Percentiles rank a stretch among this genome's conserved stretches.
phyloP scores from a whole-genome alignment of 2,113 vertebrate genomes.

The Dryoscopus gambensis region DNA sequence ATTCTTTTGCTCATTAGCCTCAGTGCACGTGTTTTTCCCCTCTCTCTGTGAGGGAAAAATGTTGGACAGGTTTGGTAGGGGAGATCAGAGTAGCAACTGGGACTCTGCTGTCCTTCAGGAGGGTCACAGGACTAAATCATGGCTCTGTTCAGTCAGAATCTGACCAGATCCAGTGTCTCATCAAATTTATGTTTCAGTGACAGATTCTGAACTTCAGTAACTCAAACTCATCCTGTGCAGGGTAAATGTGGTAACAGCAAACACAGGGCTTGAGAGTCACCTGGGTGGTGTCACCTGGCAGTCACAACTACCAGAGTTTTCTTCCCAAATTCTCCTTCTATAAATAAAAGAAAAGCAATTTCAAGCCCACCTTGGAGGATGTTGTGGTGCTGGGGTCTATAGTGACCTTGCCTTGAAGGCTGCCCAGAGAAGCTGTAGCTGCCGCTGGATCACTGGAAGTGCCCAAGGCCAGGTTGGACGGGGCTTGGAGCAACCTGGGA shows the following conservation, averaged over 20 bases:
- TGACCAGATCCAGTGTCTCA: neutral
- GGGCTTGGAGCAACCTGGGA: neutral
- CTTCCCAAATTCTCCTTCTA: neutral
- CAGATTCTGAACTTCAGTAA: neutral
- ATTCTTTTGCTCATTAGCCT: neutral
- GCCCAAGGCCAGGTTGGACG: neutral
- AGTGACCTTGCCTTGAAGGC: neutral
- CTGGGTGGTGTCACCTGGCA: neutral
- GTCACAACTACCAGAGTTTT: neutral
- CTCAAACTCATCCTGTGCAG: neutral
- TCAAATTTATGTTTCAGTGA: neutral
- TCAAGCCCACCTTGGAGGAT: neutral
- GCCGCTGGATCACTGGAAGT: neutral
- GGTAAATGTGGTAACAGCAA: neutral
- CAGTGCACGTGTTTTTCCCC: neutral
- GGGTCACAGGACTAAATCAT: neutral
- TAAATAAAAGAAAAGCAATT: neutral
- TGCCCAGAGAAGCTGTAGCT: neutral
- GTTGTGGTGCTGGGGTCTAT: fast-evolving
- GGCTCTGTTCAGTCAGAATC: neutral
- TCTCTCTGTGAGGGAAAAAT: neutral
- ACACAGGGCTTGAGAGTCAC: neutral
- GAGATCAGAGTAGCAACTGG: neutral
- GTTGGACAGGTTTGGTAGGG: neutral
- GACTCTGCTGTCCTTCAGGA: neutral